These are phyloP conservation scores for Umimayanthus kanabou DNA, from an alignment of 92 coral and sea anemone species.

Conservation along the genomic window DNA sequence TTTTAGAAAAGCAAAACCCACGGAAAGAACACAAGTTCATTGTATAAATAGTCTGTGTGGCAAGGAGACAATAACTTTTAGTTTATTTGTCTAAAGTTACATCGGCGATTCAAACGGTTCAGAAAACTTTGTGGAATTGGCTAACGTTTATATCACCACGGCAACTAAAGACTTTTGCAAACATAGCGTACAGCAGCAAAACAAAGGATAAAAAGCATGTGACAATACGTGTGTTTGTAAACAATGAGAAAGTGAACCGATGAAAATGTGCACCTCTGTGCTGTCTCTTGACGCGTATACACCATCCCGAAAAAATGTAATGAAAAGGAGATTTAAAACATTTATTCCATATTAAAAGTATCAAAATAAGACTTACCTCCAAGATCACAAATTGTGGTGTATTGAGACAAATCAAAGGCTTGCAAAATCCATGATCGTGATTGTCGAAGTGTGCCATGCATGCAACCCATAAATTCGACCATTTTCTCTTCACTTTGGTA, in stretches of 20 bases:
- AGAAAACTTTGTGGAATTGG: constrained; percentile 7
- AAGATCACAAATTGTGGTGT: constrained; percentile 42
- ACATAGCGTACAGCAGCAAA: background rate
- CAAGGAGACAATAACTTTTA: background rate
- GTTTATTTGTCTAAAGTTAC: background rate
- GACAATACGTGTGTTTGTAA: constrained; percentile 13
- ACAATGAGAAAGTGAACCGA: constrained; percentile 1
- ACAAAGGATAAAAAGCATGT: constrained; percentile 19
- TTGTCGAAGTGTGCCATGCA: constrained; percentile 49
- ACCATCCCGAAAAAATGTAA: background rate
- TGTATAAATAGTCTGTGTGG: background rate
- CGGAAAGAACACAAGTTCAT: background rate
- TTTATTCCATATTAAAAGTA: background rate
- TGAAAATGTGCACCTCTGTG: background rate
- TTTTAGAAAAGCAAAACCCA: background rate
- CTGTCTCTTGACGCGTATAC: background rate
- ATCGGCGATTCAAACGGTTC: constrained; percentile 25
- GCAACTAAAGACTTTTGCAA: constrained; percentile 4
- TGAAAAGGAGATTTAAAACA: background rate
- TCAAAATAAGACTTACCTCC: constrained; percentile 29
- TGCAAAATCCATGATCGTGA: constrained; percentile 26
- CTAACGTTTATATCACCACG: constrained; percentile 7
- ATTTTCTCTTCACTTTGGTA: constrained; percentile 39
- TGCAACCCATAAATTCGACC: constrained; percentile 38
- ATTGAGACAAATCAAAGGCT: constrained; percentile 43